Percentiles rank a stretch among this genome's conserved stretches.
Evolutionary conservation across 1,140 invertebrate species (phyloP).

Genomic region (Zophobas atratus): DNA sequence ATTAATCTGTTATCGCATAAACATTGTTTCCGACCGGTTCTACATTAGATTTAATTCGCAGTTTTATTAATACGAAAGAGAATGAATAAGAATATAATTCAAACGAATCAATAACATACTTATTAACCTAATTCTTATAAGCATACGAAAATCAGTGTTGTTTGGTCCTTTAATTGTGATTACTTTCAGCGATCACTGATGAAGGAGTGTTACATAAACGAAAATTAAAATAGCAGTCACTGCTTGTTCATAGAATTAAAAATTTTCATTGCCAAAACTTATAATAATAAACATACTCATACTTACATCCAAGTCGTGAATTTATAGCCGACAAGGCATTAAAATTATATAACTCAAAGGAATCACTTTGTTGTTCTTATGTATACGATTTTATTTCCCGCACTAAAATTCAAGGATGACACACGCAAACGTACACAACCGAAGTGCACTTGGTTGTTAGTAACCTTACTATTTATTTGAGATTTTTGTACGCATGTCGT

Average conservation of each 20-base stretch:
- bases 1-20: too few relatives aligned
- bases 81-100: too few relatives aligned
- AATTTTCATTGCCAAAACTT: neutral
- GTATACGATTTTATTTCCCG: constrained; percentile 22
- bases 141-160: too few relatives aligned
- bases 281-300: neutral
- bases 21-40: too few relatives aligned
- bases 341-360: too few relatives aligned
- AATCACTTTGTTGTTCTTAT: too few relatives aligned
- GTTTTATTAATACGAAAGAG: too few relatives aligned
- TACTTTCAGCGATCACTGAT: constrained; percentile 1
- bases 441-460: neutral
- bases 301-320: constrained; percentile 12
- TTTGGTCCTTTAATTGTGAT: too few relatives aligned
- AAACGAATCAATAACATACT: too few relatives aligned
- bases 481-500: constrained; percentile 29
- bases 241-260: constrained; percentile 7
- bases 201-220: constrained; percentile 23
- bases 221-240: constrained; percentile 13
- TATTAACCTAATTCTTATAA: too few relatives aligned
- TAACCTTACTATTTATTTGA: constrained; percentile 43
- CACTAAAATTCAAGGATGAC: constrained; percentile 44
- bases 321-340: too few relatives aligned
- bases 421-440: constrained; percentile 25
- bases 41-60: too few relatives aligned